Conservation (phyloP, 2,797 vertebrate species). For the Helostoma temminkii region DNA sequence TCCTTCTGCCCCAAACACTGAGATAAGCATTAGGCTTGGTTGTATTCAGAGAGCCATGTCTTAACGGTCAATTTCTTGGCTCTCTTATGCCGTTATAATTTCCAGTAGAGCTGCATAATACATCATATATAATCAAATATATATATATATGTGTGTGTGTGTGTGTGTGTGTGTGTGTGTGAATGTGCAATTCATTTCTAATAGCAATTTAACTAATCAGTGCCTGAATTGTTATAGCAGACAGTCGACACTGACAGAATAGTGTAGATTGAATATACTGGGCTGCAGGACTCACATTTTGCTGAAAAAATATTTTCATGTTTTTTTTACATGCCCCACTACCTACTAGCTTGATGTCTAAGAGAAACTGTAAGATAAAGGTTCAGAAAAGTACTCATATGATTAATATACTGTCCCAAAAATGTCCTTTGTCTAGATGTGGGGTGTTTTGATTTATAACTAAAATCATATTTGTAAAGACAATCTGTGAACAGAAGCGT, state of each 20-base stretch:
- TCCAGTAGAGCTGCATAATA: conserved; percentile 26
- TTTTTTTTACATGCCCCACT: neutral
- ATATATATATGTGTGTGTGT: too few relatives aligned
- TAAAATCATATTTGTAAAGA: conserved; percentile 42
- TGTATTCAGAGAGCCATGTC: conserved; percentile 58
- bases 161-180: too few relatives aligned
- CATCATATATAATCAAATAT: too few relatives aligned
- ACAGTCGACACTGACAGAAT: neutral
- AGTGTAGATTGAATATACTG: too few relatives aligned
- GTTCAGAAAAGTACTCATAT: too few relatives aligned
- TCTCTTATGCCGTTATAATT: conserved; percentile 47
- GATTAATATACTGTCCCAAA: conserved; percentile 6
- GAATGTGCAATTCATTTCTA: conserved; percentile 45
- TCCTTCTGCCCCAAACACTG: conserved; percentile 78
- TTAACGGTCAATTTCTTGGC: conserved; percentile 68
- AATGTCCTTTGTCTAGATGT: conserved; percentile 42
- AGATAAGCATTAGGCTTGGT: conserved; percentile 78
- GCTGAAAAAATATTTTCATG: conserved; percentile 2
- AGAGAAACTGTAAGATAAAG: conserved; percentile 22
- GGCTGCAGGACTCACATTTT: too few relatives aligned
- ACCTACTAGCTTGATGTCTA: conserved; percentile 46
- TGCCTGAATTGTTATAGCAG: too few relatives aligned
- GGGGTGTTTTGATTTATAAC: conserved; percentile 20
- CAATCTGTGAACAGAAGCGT: conserved; percentile 8
- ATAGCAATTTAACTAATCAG: conserved; percentile 23